Conservation (phyloP, 2,797 vertebrate species). For the Rallus crepitans region DNA sequence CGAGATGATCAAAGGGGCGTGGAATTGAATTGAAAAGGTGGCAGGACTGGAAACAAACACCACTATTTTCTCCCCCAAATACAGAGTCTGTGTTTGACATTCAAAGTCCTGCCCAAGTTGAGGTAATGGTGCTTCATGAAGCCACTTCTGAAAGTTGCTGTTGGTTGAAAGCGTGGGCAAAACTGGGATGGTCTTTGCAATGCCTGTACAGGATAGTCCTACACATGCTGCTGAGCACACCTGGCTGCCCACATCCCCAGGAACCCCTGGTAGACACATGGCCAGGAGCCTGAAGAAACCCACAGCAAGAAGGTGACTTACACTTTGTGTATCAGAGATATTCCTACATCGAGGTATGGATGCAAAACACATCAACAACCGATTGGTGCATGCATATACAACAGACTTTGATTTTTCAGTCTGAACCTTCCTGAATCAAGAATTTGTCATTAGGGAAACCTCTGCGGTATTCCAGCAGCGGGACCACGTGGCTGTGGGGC, state of each 20-base stretch:
- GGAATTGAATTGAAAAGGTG: neutral
- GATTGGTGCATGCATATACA: neutral
- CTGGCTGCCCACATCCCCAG: fast-evolving
- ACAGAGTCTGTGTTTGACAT: neutral
- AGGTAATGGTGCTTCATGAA: neutral
- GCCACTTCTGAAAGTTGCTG: neutral
- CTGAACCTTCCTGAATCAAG: neutral
- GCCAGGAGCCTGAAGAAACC: neutral
- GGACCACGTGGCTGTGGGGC: neutral
- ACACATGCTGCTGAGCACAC: neutral
- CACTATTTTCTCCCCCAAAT: neutral
- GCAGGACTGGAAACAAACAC: neutral
- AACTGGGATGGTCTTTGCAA: neutral
- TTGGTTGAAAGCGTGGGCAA: neutral
- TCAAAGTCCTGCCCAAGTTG: neutral
- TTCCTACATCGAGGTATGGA: fast-evolving
- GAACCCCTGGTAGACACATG: fast-evolving
- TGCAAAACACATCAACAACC: neutral
- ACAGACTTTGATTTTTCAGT: neutral
- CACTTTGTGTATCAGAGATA: neutral
- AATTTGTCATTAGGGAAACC: neutral
- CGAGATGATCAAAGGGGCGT: fast-evolving
- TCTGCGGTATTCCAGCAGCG: neutral
- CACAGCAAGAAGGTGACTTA: neutral
- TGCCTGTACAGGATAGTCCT: no score